Conservation (phyloP, 2,113 vertebrate species). For the Heterochromis multidens region DNA sequence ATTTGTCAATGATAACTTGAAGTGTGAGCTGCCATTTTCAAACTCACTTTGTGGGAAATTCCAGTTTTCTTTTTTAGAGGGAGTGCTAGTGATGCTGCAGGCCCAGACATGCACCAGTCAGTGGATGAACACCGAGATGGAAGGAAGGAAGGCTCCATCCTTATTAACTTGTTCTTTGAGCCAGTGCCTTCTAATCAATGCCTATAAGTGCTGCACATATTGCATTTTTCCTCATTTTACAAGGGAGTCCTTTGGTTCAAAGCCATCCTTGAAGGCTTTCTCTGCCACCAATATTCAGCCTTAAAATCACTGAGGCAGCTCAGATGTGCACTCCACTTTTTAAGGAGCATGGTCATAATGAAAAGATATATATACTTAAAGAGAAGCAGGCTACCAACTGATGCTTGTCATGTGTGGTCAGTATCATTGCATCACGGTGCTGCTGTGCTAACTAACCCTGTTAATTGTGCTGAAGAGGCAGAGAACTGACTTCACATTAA, state of each 20-base stretch:
- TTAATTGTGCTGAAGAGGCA: constrained; percentile 18
- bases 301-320: neutral
- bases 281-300: neutral
- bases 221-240: neutral
- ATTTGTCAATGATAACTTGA: neutral
- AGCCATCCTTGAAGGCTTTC: neutral
- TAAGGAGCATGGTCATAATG: neutral
- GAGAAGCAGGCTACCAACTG: neutral
- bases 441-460: constrained; percentile 9
- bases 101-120: constrained; percentile 24
- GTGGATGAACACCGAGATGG: neutral
- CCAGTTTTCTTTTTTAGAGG: neutral
- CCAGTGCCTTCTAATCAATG: constrained; percentile 33
- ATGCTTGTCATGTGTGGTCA: neutral
- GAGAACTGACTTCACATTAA: constrained; percentile 24
- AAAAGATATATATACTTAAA: neutral
- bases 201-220: neutral
- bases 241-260: constrained; percentile 2
- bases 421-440: neutral
- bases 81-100: neutral
- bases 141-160: neutral
- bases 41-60: constrained; percentile 27
- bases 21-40: neutral
- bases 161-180: neutral
- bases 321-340: neutral